These are phyloP conservation scores for Stercorarius parasiticus DNA, from an alignment of 2,113 vertebrate species.

Conservation along the genomic window DNA sequence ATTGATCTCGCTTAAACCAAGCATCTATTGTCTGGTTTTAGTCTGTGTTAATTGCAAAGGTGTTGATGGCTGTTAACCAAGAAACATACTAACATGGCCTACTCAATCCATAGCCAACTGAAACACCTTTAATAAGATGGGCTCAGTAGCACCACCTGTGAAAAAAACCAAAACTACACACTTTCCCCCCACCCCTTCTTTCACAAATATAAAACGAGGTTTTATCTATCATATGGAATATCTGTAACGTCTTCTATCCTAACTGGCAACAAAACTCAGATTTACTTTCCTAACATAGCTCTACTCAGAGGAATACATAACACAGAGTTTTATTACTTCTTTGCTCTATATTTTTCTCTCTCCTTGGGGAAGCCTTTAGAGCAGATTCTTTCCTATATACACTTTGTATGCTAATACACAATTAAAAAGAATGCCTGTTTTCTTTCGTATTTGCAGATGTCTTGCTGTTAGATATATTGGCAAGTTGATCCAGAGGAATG, in stretches of 20 bases:
- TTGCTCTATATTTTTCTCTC: not conserved
- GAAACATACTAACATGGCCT: not conserved
- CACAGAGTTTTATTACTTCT: not conserved
- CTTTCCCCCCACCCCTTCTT: not conserved
- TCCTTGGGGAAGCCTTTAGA: not conserved
- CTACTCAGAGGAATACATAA: not conserved
- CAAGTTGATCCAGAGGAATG: not conserved
- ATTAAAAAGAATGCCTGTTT: not conserved
- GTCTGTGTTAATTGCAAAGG: not conserved
- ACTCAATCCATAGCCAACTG: not conserved
- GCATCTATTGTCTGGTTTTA: not conserved
- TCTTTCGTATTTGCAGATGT: not conserved
- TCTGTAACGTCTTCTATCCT: not conserved
- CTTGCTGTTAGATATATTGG: not conserved
- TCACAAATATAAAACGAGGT: not conserved
- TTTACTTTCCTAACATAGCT: not conserved
- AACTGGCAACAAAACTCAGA: not conserved
- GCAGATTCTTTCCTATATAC: not conserved
- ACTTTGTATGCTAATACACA: not conserved
- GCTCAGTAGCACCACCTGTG: not conserved
- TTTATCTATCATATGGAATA: not conserved
- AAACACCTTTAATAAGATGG: not conserved
- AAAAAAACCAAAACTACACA: fast-evolving
- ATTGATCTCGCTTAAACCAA: not conserved
- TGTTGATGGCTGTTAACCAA: not conserved